Evolutionary conservation across 64 coral and sea anemone species (phyloP), one percentile per base, ranked within the genome.

Genomic region (Catalaphyllia jardinei): DNA sequence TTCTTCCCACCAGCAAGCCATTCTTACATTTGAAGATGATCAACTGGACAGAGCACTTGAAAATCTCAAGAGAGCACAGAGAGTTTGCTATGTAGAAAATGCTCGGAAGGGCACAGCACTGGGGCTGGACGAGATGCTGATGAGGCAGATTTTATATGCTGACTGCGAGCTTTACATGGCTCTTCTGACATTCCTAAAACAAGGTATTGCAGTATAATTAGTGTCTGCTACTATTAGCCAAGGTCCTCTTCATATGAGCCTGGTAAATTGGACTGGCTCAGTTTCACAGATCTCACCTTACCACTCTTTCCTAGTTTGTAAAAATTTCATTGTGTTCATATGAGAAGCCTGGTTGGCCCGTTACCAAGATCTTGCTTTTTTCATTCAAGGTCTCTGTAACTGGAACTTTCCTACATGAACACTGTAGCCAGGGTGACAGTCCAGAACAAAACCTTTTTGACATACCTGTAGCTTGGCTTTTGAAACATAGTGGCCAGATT

Each of bases 161-260:
- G 96, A 98, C 50, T 92, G 88, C 88, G 96, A 98, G 24, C 84
- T 98, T 3, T 98, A 94, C 74, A 98, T 98, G 93, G 96, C 96
- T n/a, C 65, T 98, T 38, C 73, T 98, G 28, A 98, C 96, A 52
- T 94, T 98, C 89, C 84, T 98, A 0, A 98, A 98, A 93, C 96
- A 98, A 98, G 93, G 93, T 98, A 35, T n/a, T n/a, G n/a, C 33
- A 35, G 33, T 35, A 4, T 2, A 52, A 72, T 51, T 62, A 30
- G 16, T 27, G 62, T 57, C 5, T 51, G 6, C 5, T 27, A 11
- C 38, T 29, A 35, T 35, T 35, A 35, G 33, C 33, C 33, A 65
- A 22, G 18, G 62, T 0, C 42, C 62, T 65, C 28, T 77, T 77
- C 28, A 33, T 38, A 77, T 8, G 5, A 4, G 17, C 28, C 3